Conservation (phyloP, 2,113 vertebrate genomes). For the Falcunculus frontatus region DNA sequence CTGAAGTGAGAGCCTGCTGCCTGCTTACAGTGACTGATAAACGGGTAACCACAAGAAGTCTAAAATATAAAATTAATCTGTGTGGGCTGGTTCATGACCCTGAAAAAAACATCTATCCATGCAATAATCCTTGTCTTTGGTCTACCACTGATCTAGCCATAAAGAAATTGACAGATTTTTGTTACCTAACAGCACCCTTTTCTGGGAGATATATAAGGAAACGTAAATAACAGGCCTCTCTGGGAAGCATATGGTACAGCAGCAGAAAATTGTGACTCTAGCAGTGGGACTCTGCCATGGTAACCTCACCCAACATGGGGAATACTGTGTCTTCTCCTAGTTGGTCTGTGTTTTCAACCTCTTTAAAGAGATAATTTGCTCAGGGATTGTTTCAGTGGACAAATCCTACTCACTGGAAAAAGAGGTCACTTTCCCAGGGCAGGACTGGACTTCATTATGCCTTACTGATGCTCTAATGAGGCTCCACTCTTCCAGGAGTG, state of each 20-base stretch:
- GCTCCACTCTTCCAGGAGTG: neutral
- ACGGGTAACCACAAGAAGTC: neutral
- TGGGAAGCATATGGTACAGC: neutral
- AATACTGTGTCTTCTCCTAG: neutral
- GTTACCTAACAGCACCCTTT: neutral
- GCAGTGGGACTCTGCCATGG: neutral
- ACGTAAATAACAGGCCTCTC: neutral
- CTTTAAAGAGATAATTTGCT: neutral
- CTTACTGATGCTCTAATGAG: neutral
- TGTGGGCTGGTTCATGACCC: neutral
- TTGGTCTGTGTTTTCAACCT: neutral
- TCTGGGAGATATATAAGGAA: neutral
- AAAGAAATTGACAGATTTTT: neutral
- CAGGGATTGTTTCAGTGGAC: neutral
- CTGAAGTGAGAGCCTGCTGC: neutral
- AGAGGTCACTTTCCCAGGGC: neutral
- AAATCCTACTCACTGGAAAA: neutral
- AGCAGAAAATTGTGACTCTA: neutral
- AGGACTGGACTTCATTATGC: neutral
- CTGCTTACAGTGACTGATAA: neutral
- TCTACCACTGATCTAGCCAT: neutral
- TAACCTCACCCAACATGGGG: neutral
- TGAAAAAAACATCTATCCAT: neutral
- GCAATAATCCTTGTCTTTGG: neutral
- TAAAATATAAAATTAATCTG: neutral